Evolutionary conservation across 2,888 invertebrate species (phyloP).

Genomic region (Hirtodrosophila alboralis): DNA sequence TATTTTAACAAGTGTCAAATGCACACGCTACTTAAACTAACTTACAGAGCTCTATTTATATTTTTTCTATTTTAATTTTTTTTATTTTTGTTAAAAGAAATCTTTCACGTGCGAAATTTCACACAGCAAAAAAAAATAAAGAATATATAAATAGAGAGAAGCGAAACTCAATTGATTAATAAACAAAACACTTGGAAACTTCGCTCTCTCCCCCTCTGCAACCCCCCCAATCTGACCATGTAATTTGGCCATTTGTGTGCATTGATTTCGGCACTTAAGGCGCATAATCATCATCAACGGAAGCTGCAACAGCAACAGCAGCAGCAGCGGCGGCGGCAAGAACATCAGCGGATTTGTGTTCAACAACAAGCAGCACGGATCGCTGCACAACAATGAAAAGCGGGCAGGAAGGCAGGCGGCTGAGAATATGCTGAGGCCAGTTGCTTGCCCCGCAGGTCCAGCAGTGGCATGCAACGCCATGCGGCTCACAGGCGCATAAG

Average conservation of each 20-base stretch:
- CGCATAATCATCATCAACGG: conserved; percentile 69
- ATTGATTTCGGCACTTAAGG: conserved; percentile 82
- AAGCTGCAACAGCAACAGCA: conserved; percentile 22
- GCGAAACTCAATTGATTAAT: conserved; percentile 65
- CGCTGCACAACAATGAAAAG: conserved; percentile 67
- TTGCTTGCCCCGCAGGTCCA: conserved; percentile 52
- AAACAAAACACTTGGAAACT: conserved; percentile 62
- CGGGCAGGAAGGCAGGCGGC: conserved; percentile 5
- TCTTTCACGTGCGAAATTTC: conserved; percentile 44
- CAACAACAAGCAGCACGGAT: conserved; percentile 63
- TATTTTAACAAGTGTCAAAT: conserved; percentile 85
- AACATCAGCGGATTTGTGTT: conserved; percentile 59
- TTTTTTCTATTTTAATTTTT: conserved; percentile 11
- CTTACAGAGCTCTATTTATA: conserved; percentile 25
- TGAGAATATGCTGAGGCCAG: conserved; percentile 7
- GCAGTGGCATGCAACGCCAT: conserved; percentile 59
- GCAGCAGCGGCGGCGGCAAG: conserved; percentile 13
- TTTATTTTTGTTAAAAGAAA: conserved; percentile 32
- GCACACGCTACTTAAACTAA: conserved; percentile 84
- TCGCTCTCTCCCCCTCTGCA: not conserved
- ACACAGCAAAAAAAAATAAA: conserved; percentile 15
- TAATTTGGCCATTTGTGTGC: conserved; percentile 81
- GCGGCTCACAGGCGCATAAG: conserved; percentile 69
- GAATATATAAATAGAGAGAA: too few species aligned
- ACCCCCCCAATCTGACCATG: conserved; percentile 55